These are phyloP conservation scores for Drosophila tani DNA, from an alignment of 1,140 invertebrate genomes.

Conservation along the genomic window DNA sequence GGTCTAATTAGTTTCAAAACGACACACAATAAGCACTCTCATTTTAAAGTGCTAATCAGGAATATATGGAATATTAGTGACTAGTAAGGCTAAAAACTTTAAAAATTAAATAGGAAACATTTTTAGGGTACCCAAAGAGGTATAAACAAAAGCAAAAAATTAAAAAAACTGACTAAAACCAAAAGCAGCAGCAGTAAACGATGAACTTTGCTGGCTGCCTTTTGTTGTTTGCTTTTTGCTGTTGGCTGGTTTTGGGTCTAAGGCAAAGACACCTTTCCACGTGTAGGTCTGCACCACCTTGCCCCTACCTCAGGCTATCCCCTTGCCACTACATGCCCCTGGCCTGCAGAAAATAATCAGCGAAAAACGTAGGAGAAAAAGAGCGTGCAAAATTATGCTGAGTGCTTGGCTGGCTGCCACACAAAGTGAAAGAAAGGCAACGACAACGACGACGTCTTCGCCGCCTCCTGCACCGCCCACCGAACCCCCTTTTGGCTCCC, in stretches of 20 bases:
- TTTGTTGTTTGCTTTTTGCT: slow-evolving; percentile 49
- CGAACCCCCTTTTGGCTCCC: not conserved
- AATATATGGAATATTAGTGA: slow-evolving; percentile 4
- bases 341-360: slow-evolving; percentile 74
- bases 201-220: slow-evolving; percentile 79
- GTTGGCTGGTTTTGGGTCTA: slow-evolving; percentile 42
- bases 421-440: slow-evolving; percentile 78
- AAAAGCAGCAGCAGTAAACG: slow-evolving; percentile 66
- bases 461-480: slow-evolving; percentile 13
- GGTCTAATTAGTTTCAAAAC: no score
- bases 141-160: not conserved
- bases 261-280: slow-evolving; percentile 72
- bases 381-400: slow-evolving; percentile 82
- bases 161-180: slow-evolving; percentile 11
- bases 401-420: slow-evolving; percentile 80
- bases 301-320: slow-evolving; percentile 1
- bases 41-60: no score
- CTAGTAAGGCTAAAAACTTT: not conserved
- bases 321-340: slow-evolving; percentile 5
- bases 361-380: slow-evolving; percentile 77
- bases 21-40: no score
- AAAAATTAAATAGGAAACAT: not conserved
- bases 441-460: slow-evolving; percentile 43
- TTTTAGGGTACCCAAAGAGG: slow-evolving; percentile 4
- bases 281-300: slow-evolving; percentile 44